Base-by-base conservation (phyloP, 2,888 invertebrate species). In the Saturnia pavonia region DNA sequence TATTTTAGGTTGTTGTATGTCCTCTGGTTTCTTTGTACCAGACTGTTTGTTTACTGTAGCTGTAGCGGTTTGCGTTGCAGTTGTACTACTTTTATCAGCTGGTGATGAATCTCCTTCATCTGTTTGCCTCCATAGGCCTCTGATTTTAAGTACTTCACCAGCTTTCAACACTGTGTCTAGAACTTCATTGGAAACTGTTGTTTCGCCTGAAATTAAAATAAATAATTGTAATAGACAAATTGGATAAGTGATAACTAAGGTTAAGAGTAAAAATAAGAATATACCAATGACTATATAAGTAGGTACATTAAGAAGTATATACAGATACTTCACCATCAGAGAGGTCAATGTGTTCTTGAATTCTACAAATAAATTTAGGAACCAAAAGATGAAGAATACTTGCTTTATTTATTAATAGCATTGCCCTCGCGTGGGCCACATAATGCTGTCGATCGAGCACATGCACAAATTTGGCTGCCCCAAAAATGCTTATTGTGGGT, bases 101-200 rank as follows among this genome's bases (percentile, higher is more conserved):
- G 91, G 90, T 0, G 86, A 88, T 25, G 81, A 73, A 2, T 84
- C 85, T 0, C 82, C 78, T 43, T 95, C 95, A 71, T 95, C 95
- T 69, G 95, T 94, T 75, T 96, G 96, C 80, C 97, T 95, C 95
- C 97, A 97, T 1, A 97, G 90, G 0, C 97, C 97, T 68, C 97
- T 95, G 69, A 97, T 96, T 86, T 97, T 96, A 6, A 97, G 89
- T 19, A 97, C 95, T 84, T 97, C 97, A 0, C 97, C 97, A 0
- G 97, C 97, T 83, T 96, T 96, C 43, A 97, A 86, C 1, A 97
- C 97, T 74, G 96, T 96, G 77, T 97, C 97, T 72, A 97, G 88
- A 67, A 97, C 97, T 82, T 97, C 97, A 88, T 97, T 97, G 70
- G 97, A 97, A 43, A 97, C 97, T 65, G 97, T 97, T 43, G 97